These are phyloP conservation scores for Dascillus cervinus DNA, from an alignment of 2,888 invertebrate species.

Conservation along the genomic window DNA sequence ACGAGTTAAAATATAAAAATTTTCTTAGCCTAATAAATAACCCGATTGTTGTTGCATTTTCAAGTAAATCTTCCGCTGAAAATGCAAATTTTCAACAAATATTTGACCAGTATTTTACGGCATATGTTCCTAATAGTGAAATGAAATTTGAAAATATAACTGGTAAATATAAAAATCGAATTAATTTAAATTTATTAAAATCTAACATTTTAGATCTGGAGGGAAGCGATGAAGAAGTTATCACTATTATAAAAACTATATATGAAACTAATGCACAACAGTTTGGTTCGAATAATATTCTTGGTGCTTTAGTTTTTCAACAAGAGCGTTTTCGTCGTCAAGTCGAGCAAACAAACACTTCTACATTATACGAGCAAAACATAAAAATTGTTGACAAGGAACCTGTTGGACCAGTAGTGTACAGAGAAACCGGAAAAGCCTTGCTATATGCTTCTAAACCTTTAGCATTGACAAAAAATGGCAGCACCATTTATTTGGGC, in stretches of 20 bases:
- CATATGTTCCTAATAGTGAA: constrained; percentile 34
- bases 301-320: constrained; percentile 5
- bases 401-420: constrained; percentile 28
- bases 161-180: constrained; percentile 22
- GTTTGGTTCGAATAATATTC: constrained; percentile 1
- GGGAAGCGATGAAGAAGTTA: constrained; percentile 11
- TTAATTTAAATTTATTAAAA: neutral
- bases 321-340: constrained; percentile 11
- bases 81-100: too few species aligned
- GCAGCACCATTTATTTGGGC: constrained; percentile 9
- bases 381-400: constrained; percentile 10
- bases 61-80: too few species aligned
- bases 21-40: too few species aligned
- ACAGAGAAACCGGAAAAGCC: constrained; percentile 18
- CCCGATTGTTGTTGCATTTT: constrained; percentile 32
- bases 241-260: constrained; percentile 9
- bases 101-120: too few species aligned
- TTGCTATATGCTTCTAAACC: constrained; percentile 34
- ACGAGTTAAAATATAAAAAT: too few species aligned
- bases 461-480: constrained; percentile 26
- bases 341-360: constrained; percentile 6
- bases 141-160: constrained; percentile 29
- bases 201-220: constrained; percentile 9
- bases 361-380: constrained; percentile 2
- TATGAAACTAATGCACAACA: constrained; percentile 6